These are phyloP conservation scores for Drosophila atripex DNA, from an alignment of 2,888 invertebrate genomes.

Conservation along the genomic window DNA sequence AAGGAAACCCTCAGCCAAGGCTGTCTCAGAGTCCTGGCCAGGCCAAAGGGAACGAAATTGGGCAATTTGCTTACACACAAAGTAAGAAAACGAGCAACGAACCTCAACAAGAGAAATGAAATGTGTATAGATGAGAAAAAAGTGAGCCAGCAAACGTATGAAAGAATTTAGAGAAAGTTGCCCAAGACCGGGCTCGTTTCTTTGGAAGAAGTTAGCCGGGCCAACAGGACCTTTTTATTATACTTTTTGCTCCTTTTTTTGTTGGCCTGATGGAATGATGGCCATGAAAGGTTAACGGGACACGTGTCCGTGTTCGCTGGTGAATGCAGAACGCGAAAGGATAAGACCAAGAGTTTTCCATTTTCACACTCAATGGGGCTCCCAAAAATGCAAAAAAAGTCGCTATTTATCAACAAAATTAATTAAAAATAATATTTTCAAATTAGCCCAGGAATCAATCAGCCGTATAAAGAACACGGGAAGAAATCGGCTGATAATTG, in stretches of 20 bases:
- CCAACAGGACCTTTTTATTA: conserved; percentile 1
- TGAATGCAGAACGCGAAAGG: conserved; percentile 34
- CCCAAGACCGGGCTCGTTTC: conserved; percentile 3
- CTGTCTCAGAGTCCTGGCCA: conserved; percentile 3
- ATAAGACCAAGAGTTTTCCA: conserved; percentile 22
- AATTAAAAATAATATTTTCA: conserved; percentile 41
- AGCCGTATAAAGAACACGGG: neutral
- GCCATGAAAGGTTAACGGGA: conserved; percentile 51
- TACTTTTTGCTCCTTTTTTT: neutral
- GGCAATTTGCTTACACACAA: conserved; percentile 73
- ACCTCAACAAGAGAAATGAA: conserved; percentile 7
- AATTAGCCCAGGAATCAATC: conserved; percentile 30
- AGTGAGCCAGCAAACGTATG: conserved; percentile 29
- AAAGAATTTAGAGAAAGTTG: conserved; percentile 38
- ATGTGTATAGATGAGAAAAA: neutral
- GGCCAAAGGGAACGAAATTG: conserved; percentile 59
- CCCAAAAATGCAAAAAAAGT: conserved; percentile 7
- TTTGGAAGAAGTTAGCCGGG: neutral
- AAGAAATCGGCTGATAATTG: neutral
- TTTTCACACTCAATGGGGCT: conserved; percentile 31
- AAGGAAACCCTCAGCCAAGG: conserved; percentile 16
- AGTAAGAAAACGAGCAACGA: conserved; percentile 36
- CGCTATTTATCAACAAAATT: conserved; percentile 34
- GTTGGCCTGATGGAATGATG: conserved; percentile 46
- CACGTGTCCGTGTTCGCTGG: conserved; percentile 44